phyloP scores from a whole-genome alignment of 2,888 invertebrate species.

The Chouioia cunea region DNA sequence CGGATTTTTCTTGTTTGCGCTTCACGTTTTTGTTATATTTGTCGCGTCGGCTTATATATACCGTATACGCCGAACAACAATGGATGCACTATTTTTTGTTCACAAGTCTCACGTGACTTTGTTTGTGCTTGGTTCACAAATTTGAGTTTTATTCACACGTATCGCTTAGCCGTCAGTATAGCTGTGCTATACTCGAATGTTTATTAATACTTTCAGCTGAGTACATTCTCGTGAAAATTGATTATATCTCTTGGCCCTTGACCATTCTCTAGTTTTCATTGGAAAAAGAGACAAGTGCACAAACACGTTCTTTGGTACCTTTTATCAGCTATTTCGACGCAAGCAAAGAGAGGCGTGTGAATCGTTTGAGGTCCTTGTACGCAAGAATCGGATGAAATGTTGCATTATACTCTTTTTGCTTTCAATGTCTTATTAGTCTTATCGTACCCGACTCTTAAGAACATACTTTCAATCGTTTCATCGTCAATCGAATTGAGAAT shows the following conservation, averaged over 20 bases:
- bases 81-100: slow-evolving; percentile 13
- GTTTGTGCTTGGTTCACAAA: slow-evolving; percentile 21
- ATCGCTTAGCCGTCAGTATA: slow-evolving; percentile 12
- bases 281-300: slow-evolving; percentile 9
- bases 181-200: slow-evolving; percentile 18
- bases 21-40: slow-evolving; percentile 27
- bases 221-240: slow-evolving; percentile 12
- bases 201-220: slow-evolving; percentile 19
- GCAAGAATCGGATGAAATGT: slow-evolving; percentile 43
- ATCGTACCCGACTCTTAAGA: background rate
- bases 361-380: slow-evolving; percentile 30
- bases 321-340: slow-evolving; percentile 24
- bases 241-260: slow-evolving; percentile 42
- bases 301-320: slow-evolving; percentile 4
- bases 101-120: slow-evolving; percentile 4
- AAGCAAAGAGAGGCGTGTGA: slow-evolving; percentile 34
- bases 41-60: slow-evolving; percentile 1
- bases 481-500: too few species aligned
- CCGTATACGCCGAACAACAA: background rate
- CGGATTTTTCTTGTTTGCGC: slow-evolving; percentile 35
- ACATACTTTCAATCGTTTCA: too few species aligned
- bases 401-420: background rate
- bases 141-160: slow-evolving; percentile 6
- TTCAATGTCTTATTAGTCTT: background rate
- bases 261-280: slow-evolving; percentile 13